A percentile compares a stretch with the other conserved stretches of the same genome.
Evolutionary conservation across 2,113 vertebrate species (phyloP).

Genomic region (Apus apus): DNA sequence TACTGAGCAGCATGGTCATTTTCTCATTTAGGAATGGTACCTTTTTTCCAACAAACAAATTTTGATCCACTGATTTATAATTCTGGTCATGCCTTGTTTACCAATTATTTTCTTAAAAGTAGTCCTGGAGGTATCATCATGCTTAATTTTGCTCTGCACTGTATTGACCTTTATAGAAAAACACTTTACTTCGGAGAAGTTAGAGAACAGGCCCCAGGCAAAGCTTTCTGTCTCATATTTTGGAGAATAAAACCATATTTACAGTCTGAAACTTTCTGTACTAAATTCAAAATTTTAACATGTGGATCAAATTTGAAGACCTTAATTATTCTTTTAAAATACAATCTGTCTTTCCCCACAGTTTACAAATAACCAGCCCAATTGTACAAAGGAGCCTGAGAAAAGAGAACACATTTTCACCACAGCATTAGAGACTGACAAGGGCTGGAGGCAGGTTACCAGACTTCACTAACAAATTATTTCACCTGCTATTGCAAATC

Average conservation of each 20-base stretch:
- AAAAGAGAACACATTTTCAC: background rate
- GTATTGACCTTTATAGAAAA: background rate
- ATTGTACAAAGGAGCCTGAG: background rate
- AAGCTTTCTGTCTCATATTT: background rate
- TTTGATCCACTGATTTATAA: background rate
- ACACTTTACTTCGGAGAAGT: background rate
- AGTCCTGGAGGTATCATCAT: background rate
- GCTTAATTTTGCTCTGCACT: background rate
- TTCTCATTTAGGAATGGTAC: background rate
- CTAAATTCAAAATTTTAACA: background rate
- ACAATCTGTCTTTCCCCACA: background rate
- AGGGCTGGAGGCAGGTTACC: slow-evolving; percentile 12
- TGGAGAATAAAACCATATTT: background rate
- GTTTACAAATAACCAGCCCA: background rate
- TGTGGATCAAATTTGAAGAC: background rate
- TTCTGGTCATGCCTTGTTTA: background rate
- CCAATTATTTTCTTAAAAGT: background rate
- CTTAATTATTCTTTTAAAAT: background rate
- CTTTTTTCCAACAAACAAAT: background rate
- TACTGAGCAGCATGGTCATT: background rate
- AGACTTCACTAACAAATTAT: slow-evolving; percentile 31
- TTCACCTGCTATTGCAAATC: slow-evolving; percentile 43
- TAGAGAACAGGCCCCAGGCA: background rate
- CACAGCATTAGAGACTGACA: background rate
- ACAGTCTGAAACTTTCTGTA: background rate